Percentiles rank a stretch among this genome's conserved stretches.
Evolutionary conservation across 2,888 invertebrate genomes (phyloP).

Genomic region (Tetranychus piercei): DNA sequence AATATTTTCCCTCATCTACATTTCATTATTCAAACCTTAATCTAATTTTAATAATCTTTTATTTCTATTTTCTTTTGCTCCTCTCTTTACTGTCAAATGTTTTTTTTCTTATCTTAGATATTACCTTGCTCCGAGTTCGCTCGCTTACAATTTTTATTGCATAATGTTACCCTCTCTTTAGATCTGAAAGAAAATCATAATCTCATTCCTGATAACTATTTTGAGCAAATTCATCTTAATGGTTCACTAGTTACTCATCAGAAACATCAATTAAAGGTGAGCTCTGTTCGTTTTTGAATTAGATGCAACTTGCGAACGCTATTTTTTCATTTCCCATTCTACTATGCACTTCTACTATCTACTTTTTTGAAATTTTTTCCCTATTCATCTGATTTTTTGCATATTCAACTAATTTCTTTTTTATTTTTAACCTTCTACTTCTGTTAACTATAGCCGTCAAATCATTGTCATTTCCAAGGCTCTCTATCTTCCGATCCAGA

Average conservation of each 20-base stretch:
- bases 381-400: too few species aligned
- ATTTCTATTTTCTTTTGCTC: background rate
- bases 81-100: background rate
- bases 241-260: constrained; percentile 40
- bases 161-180: background rate
- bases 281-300: background rate
- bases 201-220: constrained; percentile 49
- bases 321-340: background rate
- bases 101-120: background rate
- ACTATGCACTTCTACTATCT: background rate
- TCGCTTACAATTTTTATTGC: background rate
- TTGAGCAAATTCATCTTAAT: constrained; percentile 43
- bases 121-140: constrained; percentile 8
- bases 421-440: constrained; percentile 11
- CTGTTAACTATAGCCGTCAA: constrained; percentile 6
- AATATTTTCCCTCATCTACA: background rate
- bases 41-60: background rate
- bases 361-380: background rate
- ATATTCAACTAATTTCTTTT: background rate
- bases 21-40: background rate
- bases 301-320: background rate
- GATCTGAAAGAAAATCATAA: constrained; percentile 41
- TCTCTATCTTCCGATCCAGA: background rate
- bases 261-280: constrained; percentile 2
- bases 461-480: constrained; percentile 18